Evolutionary conservation across 2,113 vertebrate genomes (phyloP).

Genomic region (Psittacara wagleri): DNA sequence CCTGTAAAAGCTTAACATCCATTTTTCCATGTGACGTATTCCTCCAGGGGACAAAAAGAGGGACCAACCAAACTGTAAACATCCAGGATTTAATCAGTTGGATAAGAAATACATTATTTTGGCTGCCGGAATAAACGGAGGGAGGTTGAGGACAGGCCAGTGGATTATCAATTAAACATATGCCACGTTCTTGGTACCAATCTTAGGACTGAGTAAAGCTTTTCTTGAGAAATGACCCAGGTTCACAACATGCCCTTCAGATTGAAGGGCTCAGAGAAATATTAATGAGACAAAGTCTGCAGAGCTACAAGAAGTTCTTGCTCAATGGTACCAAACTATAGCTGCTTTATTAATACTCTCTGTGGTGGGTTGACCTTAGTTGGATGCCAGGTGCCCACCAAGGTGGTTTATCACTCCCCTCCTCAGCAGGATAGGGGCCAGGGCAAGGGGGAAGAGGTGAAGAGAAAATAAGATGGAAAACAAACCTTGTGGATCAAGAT

Average conservation of each 20-base stretch:
- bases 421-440: neutral
- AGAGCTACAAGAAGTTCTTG: neutral
- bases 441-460: neutral
- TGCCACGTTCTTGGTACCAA: neutral
- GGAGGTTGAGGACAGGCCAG: neutral
- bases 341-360: neutral
- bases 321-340: neutral
- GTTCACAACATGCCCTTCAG: neutral
- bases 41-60: neutral
- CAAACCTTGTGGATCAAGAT: accelerated
- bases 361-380: neutral
- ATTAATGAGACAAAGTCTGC: neutral
- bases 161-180: neutral
- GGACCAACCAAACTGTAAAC: neutral
- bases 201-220: neutral
- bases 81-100: neutral
- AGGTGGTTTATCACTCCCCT: neutral
- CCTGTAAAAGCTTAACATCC: neutral
- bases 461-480: neutral
- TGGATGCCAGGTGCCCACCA: neutral
- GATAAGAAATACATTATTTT: neutral
- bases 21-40: neutral
- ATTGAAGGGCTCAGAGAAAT: neutral
- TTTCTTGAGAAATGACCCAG: neutral
- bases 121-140: neutral